Evolutionary conservation across 1,140 invertebrate genomes (phyloP).

Genomic region (Conopomorpha cramerella): DNA sequence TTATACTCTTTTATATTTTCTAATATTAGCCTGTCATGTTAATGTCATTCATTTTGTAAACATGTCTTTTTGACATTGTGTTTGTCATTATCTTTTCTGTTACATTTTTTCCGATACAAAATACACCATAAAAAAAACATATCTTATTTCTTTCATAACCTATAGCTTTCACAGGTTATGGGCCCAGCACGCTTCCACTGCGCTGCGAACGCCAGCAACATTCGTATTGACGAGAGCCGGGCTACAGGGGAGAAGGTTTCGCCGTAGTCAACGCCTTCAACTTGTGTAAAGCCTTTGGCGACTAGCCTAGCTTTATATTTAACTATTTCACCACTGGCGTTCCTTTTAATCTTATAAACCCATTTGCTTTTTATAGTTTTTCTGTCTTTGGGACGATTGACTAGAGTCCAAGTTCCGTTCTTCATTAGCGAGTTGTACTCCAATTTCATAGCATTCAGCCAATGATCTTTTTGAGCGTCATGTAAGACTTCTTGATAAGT

Average conservation of each 20-base stretch:
- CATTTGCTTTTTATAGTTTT: slow-evolving; percentile 18
- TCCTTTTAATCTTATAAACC: slow-evolving; percentile 22
- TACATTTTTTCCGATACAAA: too few species aligned
- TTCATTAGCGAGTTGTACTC: slow-evolving; percentile 16
- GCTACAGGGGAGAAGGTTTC: slow-evolving; percentile 5
- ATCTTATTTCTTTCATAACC: too few species aligned
- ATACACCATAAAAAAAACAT: too few species aligned
- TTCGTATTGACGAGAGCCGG: background rate
- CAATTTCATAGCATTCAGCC: slow-evolving; percentile 16
- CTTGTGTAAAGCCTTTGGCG: slow-evolving; percentile 23
- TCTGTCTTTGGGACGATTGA: slow-evolving; percentile 10
- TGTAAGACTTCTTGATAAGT: background rate
- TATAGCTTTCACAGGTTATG: too few species aligned
- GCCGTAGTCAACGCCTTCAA: slow-evolving; percentile 22
- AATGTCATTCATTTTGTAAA: too few species aligned
- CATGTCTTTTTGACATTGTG: too few species aligned
- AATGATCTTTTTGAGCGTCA: slow-evolving; percentile 9
- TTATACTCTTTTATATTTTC: too few species aligned
- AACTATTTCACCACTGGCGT: slow-evolving; percentile 7
- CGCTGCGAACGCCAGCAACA: background rate
- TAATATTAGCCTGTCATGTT: too few species aligned
- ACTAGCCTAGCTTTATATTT: slow-evolving; percentile 39
- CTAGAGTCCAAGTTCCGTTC: slow-evolving; percentile 18
- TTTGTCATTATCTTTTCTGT: too few species aligned
- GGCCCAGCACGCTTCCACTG: too few species aligned